A percentile compares a stretch with the other conserved stretches of the same genome.
Conservation (phyloP, 2,888 invertebrate genomes). For the Plagodis dolabraria region DNA sequence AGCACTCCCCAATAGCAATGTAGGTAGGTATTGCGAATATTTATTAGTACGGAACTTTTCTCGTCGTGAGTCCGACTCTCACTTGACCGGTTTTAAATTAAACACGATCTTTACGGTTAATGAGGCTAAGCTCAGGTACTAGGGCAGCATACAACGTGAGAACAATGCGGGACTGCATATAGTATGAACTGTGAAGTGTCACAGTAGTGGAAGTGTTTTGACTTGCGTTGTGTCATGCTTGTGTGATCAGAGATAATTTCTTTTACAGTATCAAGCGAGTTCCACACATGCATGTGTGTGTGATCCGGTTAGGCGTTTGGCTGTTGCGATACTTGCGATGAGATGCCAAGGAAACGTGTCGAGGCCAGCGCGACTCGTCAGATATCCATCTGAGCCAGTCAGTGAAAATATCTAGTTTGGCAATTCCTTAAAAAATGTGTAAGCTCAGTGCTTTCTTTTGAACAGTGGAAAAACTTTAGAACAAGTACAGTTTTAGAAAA, state of each 20-base stretch:
- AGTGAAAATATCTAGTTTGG: not conserved
- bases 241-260: constrained; percentile 40
- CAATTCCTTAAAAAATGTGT: too few relatives aligned
- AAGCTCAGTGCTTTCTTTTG: too few relatives aligned
- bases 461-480: too few relatives aligned
- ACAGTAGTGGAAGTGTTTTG: too few relatives aligned
- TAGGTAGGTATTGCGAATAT: too few relatives aligned
- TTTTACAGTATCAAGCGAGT: constrained; percentile 42
- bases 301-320: constrained; percentile 57
- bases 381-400: constrained; percentile 1
- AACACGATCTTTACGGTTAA: constrained; percentile 33
- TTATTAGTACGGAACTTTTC: too few relatives aligned
- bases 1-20: too few relatives aligned
- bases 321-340: constrained; percentile 7
- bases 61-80: too few relatives aligned
- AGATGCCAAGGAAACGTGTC: constrained; percentile 48
- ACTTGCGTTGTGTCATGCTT: constrained; percentile 9
- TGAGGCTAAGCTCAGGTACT: constrained; percentile 27
- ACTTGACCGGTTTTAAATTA: not conserved
- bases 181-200: too few relatives aligned
- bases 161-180: constrained; percentile 24
- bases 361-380: constrained; percentile 45
- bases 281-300: constrained; percentile 45
- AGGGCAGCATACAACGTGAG: constrained; percentile 29
- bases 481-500: too few relatives aligned